Evolutionary conservation across 1,140 invertebrate genomes (phyloP).

Genomic region (Adelges cooleyi): DNA sequence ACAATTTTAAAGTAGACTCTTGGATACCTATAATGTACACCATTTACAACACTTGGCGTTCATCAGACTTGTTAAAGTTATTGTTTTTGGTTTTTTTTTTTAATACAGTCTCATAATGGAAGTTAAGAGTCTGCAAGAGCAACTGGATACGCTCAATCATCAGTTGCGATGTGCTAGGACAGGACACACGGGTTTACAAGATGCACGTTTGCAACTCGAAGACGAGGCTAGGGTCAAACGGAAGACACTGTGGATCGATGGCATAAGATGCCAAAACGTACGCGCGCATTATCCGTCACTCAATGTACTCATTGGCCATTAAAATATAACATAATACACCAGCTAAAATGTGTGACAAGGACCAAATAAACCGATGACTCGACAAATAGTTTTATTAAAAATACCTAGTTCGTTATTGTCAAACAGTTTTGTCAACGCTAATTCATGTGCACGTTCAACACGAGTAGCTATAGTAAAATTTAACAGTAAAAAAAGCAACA

Average conservation of each 20-base stretch:
- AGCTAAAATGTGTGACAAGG: too few relatives aligned
- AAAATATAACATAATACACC: neutral
- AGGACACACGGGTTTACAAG: conserved; percentile 47
- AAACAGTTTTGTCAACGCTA: too few relatives aligned
- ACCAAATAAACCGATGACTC: too few relatives aligned
- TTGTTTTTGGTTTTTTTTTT: too few relatives aligned
- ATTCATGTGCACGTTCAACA: too few relatives aligned
- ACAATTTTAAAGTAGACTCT: too few relatives aligned
- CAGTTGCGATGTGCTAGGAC: conserved; percentile 50
- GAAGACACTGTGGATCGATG: conserved; percentile 56
- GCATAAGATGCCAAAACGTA: conserved; percentile 46
- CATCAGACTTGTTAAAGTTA: too few relatives aligned
- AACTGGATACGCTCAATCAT: conserved; percentile 46
- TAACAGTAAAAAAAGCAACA: too few relatives aligned
- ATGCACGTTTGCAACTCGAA: conserved; percentile 49
- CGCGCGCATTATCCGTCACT: conserved; percentile 33
- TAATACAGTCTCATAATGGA: conserved; percentile 59
- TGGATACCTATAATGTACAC: neutral
- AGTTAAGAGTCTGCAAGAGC: conserved; percentile 54
- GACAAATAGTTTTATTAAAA: too few relatives aligned
- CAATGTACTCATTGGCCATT: conserved; percentile 30
- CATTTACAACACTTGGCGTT: conserved; percentile 20
- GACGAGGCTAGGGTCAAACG: conserved; percentile 58
- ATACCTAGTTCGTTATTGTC: too few relatives aligned
- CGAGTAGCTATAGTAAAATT: too few relatives aligned